These are phyloP conservation scores for Platycnemis pennipes DNA, from an alignment of 2,888 invertebrate species.

Conservation along the genomic window DNA sequence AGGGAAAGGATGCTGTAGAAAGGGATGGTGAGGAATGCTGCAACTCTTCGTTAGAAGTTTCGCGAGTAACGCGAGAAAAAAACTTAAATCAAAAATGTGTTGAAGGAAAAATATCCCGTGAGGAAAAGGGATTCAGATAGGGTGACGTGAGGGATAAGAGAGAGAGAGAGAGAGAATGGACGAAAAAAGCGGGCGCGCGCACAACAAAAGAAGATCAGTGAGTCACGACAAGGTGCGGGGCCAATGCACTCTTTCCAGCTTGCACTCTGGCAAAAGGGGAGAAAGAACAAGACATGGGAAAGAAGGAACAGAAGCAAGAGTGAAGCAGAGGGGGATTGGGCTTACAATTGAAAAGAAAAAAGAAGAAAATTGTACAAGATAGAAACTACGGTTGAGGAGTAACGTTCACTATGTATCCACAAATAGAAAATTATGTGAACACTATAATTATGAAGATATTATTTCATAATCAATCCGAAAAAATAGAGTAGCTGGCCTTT, in stretches of 20 bases:
- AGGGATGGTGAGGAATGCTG: neutral
- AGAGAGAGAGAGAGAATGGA: neutral
- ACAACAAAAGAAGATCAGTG: neutral
- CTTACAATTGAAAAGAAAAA: too few relatives aligned
- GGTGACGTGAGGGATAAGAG: neutral
- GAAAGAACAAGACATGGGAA: neutral
- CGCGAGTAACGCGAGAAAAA: neutral
- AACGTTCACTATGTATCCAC: too few relatives aligned
- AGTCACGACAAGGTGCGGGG: conserved; percentile 59
- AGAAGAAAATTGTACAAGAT: too few relatives aligned
- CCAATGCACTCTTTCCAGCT: conserved; percentile 52
- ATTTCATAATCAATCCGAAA: too few relatives aligned
- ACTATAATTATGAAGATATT: too few relatives aligned
- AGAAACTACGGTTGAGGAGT: too few relatives aligned
- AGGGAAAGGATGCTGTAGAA: neutral
- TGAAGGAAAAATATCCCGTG: neutral
- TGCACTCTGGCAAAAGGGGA: neutral
- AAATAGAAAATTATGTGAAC: too few relatives aligned
- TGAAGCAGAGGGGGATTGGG: too few relatives aligned
- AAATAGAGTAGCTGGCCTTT: too few relatives aligned
- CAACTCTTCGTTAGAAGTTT: neutral
- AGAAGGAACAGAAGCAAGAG: neutral
- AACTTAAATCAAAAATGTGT: neutral
- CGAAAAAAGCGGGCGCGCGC: neutral
- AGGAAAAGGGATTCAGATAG: neutral